phyloP scores from a whole-genome alignment of 2,888 invertebrate species.

The Spicauda simplicius region DNA sequence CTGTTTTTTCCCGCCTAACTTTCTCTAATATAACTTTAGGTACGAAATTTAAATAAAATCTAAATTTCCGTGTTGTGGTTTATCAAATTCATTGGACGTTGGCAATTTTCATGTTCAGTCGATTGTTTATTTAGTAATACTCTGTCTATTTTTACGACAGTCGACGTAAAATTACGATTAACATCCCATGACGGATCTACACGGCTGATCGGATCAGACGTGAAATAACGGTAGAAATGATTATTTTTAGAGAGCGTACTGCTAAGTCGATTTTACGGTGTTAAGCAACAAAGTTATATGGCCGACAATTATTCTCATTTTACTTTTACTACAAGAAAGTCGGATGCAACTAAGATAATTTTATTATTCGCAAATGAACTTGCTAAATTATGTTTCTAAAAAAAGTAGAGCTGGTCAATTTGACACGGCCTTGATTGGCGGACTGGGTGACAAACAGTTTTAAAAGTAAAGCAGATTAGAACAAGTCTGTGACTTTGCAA shows the following conservation, averaged over 20 bases:
- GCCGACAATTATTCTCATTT: constrained; percentile 13
- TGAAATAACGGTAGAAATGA: constrained; percentile 13
- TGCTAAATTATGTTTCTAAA: not conserved
- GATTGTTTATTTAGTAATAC: constrained; percentile 2
- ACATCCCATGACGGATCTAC: constrained; percentile 3
- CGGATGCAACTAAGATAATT: not conserved
- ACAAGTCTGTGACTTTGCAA: too few species aligned
- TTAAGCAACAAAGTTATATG: not conserved
- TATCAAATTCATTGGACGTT: not conserved
- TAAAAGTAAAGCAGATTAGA: too few species aligned
- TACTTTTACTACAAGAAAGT: constrained; percentile 6
- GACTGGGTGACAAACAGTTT: not conserved
- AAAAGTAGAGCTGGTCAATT: constrained; percentile 1
- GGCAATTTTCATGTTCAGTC: not conserved
- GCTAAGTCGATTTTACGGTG: constrained; percentile 1
- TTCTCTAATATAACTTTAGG: too few species aligned
- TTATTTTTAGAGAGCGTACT: constrained; percentile 7
- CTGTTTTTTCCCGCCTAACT: too few species aligned
- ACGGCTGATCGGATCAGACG: not conserved
- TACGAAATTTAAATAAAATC: too few species aligned
- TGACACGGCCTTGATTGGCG: not conserved
- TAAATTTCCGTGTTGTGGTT: too few species aligned
- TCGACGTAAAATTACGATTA: not conserved
- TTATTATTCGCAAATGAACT: not conserved
- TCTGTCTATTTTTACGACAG: not conserved